These are phyloP conservation scores for Podarcis raffonei DNA, from an alignment of 2,113 vertebrate species.

Conservation along the genomic window DNA sequence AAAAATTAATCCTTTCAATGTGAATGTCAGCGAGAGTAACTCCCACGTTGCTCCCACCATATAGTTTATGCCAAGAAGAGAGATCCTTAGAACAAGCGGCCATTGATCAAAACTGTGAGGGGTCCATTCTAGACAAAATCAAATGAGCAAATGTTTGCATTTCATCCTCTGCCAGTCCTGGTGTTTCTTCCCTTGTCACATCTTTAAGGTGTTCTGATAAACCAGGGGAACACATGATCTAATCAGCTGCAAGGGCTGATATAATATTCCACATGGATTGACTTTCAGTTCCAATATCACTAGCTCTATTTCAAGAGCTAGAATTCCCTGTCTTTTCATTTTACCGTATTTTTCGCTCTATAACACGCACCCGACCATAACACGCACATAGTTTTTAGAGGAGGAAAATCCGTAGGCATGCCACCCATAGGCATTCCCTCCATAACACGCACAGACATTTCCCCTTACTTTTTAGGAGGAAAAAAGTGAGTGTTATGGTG, in stretches of 20 bases:
- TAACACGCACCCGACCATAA: too few relatives aligned
- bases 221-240: background rate
- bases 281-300: background rate
- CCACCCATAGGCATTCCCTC: too few relatives aligned
- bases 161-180: background rate
- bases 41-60: background rate
- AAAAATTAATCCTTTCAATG: background rate
- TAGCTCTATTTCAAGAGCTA: too few relatives aligned
- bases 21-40: background rate
- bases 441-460: too few relatives aligned
- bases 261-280: background rate
- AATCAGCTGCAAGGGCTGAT: background rate
- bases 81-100: background rate
- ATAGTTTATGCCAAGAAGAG: background rate
- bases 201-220: background rate
- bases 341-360: too few relatives aligned
- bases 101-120: background rate
- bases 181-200: background rate
- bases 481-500: too few relatives aligned
- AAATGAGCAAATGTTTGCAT: background rate
- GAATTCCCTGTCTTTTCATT: too few relatives aligned
- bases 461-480: too few relatives aligned
- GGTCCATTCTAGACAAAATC: background rate
- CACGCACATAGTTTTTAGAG: too few relatives aligned
- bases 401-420: too few relatives aligned